A percentile compares a stretch with the other conserved stretches of the same genome.
phyloP scores from a whole-genome alignment of 2,797 vertebrate genomes.

The Champsocephalus gunnari region DNA sequence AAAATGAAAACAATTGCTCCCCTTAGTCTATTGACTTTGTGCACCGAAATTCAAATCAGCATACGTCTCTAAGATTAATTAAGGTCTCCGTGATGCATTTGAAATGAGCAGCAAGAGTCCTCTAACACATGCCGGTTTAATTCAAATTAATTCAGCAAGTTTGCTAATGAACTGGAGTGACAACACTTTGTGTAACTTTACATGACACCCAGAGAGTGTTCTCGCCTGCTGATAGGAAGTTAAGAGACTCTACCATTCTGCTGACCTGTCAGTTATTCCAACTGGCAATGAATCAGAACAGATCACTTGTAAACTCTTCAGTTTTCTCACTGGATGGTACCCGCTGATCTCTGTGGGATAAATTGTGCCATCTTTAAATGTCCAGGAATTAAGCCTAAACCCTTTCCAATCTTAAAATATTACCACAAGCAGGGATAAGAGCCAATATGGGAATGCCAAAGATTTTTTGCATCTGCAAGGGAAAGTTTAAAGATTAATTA shows the following conservation, averaged over 20 bases:
- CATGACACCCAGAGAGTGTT: background rate
- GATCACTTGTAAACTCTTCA: slow-evolving; percentile 24
- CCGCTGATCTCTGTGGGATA: slow-evolving; percentile 3
- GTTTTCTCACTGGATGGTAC: slow-evolving; percentile 11
- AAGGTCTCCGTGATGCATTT: slow-evolving; percentile 13
- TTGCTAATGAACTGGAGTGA: background rate
- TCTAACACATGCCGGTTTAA: slow-evolving; percentile 2
- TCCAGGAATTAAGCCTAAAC: slow-evolving; percentile 27
- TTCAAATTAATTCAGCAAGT: slow-evolving; percentile 21
- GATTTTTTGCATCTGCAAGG: slow-evolving; percentile 18
- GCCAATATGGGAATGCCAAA: slow-evolving; percentile 21
- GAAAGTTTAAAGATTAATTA: slow-evolving; percentile 19
- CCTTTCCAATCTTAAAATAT: slow-evolving; percentile 42
- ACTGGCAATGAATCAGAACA: slow-evolving; percentile 14
- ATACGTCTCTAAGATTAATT: background rate
- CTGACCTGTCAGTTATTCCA: slow-evolving; percentile 15
- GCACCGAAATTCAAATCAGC: slow-evolving; percentile 7
- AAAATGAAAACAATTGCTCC: background rate
- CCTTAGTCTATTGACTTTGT: background rate
- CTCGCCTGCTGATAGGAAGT: slow-evolving; percentile 8
- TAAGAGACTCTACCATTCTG: slow-evolving; percentile 5
- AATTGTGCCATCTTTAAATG: slow-evolving; percentile 2
- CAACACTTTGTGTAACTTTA: slow-evolving; percentile 13
- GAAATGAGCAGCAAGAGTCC: background rate
- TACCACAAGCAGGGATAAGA: slow-evolving; percentile 34